phyloP scores from a whole-genome alignment of 1,140 invertebrate genomes.

The Episyrphus balteatus region DNA sequence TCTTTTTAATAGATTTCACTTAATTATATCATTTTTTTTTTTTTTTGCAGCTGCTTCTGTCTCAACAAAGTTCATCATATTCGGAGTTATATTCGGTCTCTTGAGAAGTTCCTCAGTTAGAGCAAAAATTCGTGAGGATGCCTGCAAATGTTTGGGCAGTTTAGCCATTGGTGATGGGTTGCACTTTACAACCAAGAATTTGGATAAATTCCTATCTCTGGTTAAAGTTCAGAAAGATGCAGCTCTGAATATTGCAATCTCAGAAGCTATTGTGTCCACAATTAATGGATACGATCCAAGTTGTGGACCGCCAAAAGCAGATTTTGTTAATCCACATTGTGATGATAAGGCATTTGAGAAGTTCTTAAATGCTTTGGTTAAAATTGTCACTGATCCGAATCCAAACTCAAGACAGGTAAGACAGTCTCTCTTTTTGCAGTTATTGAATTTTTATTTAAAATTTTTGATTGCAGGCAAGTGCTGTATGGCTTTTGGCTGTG shows the following conservation, averaged over 20 bases:
- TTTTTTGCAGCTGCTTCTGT: conserved; percentile 7
- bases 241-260: conserved; percentile 34
- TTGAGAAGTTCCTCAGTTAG: conserved; percentile 23
- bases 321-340: conserved; percentile 38
- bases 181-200: conserved; percentile 27
- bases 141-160: conserved; percentile 30
- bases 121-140: conserved; percentile 30
- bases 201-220: conserved; percentile 28
- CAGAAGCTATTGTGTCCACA: conserved; percentile 31
- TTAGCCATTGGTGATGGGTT: conserved; percentile 34
- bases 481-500: conserved; percentile 70
- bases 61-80: conserved; percentile 25
- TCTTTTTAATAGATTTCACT: neutral
- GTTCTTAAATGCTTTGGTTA: conserved; percentile 58
- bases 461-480: conserved; percentile 41
- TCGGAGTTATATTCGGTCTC: conserved; percentile 24
- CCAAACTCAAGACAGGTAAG: conserved; percentile 72
- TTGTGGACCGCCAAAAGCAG: conserved; percentile 46
- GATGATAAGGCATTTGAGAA: conserved; percentile 50
- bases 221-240: conserved; percentile 32
- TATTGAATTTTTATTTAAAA: neutral
- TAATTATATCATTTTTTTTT: neutral
- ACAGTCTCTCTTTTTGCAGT: neutral
- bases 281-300: conserved; percentile 40
- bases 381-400: conserved; percentile 58